phyloP scores from a whole-genome alignment of 2,113 vertebrate species.

The Sciurus niger region DNA sequence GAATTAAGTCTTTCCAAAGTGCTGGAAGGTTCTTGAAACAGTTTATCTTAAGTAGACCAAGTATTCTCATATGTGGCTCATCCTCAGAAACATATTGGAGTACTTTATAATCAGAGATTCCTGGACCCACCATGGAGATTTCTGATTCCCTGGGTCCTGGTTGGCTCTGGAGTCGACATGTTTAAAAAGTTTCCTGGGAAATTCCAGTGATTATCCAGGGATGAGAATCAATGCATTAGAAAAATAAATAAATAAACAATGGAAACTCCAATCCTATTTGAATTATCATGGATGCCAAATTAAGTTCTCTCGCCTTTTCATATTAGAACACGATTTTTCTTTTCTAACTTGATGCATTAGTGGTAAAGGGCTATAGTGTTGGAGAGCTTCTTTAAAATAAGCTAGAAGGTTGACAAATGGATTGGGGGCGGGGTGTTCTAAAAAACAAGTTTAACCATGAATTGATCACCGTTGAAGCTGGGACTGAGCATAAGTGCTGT shows the following conservation, averaged over 20 bases:
- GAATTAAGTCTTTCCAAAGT: constrained; percentile 81
- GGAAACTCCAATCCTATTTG: constrained; percentile 8
- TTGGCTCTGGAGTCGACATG: background rate
- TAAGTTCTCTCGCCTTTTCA: constrained; percentile 49
- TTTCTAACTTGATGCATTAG: background rate
- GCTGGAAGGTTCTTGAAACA: constrained; percentile 76
- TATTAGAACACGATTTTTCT: constrained; percentile 21
- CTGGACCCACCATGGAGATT: background rate
- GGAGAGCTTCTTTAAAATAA: constrained; percentile 58
- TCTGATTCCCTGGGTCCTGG: constrained; percentile 23
- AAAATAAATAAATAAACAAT: constrained; percentile 40
- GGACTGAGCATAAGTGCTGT: background rate
- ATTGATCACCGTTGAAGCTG: background rate
- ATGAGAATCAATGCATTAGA: constrained; percentile 25
- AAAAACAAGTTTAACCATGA: background rate
- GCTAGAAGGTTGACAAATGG: background rate
- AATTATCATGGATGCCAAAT: constrained; percentile 1
- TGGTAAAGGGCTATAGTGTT: background rate
- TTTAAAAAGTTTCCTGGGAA: constrained; percentile 8
- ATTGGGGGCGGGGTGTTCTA: background rate
- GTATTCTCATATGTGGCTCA: constrained; percentile 43
- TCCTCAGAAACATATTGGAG: constrained; percentile 32
- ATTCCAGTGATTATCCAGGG: background rate
- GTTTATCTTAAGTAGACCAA: constrained; percentile 79
- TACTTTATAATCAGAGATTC: constrained; percentile 65